Evolutionary conservation across 2,888 invertebrate species (phyloP), one percentile per base, ranked within the genome.

Genomic region (Diadegma fenestrale): DNA sequence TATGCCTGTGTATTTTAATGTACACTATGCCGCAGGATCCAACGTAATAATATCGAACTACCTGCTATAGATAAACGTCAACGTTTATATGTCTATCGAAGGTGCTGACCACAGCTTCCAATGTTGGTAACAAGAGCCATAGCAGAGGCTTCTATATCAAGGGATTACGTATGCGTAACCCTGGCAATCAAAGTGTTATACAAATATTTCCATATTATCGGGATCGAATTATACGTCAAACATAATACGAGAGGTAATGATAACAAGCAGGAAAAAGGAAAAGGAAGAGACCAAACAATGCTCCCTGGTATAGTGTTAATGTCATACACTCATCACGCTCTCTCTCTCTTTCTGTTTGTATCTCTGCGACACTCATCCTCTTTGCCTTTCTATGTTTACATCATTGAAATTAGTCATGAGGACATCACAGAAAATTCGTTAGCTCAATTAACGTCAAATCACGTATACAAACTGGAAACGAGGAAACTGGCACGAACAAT

Each of bases 191-290:
- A 82, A 61, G 69, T 30, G 61, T 33, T 48, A 33, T 78, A 26
- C 61, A 37, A 79, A 71, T 63, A 71, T 79, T 71, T 71, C 78
- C 54, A 78, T 84, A 75, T 75, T 78, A 79, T 81, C 66, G 48
- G 58, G 19, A 30, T 78, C 81, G 77, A 78, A 81, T 81, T 64
- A 63, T 63, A 84, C 78, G 41, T 68, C 54, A 8, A 30, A 22
- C 14, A 22, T 41, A 43, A 69, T 61, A 63, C 48, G 61, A 26
- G 63, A 12, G 43, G 51, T 4, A 41, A 58, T 66, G 69, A 69
- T 61, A 17, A 71, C 33, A 6, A 14, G 17, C 17, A 51, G 64
- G 69, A 48, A 14, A 61, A 58, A 58, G n/a, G 41, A 14, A 69
- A 30, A 64, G 63, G n/a, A 26, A 0, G 37, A 37, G 37, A 41